phyloP scores from a whole-genome alignment of 2,113 vertebrate species.

The Calyptomena viridis region DNA sequence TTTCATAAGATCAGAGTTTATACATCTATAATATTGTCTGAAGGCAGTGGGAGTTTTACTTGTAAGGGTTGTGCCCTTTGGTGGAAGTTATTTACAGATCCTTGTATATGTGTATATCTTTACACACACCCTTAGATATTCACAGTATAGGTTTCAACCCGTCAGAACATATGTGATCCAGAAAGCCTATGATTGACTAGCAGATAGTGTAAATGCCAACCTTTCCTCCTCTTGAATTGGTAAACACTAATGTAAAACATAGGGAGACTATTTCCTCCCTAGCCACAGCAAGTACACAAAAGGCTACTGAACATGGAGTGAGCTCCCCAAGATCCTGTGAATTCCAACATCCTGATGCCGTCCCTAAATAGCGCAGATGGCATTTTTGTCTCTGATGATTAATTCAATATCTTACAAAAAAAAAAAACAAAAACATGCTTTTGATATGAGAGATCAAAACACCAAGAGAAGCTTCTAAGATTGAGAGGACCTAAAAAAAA shows the following conservation, averaged over 20 bases:
- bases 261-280: conserved; percentile 24
- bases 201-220: neutral
- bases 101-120: neutral
- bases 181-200: neutral
- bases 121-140: neutral
- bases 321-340: conserved; percentile 3
- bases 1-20: neutral
- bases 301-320: neutral
- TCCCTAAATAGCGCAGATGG: conserved; percentile 73
- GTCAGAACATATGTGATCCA: neutral
- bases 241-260: conserved; percentile 11
- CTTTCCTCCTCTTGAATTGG: neutral
- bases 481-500: conserved; percentile 79
- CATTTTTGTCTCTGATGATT: conserved; percentile 66
- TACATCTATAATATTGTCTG: neutral
- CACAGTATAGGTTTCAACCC: neutral
- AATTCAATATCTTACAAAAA: conserved; percentile 72
- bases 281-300: conserved; percentile 5
- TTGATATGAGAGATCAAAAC: conserved; percentile 79
- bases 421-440: conserved; percentile 70
- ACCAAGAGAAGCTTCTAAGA: conserved; percentile 75
- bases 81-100: neutral
- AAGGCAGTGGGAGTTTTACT: neutral
- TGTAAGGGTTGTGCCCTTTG: neutral
- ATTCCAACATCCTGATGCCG: conserved; percentile 52